Percentiles rank a stretch among this genome's conserved stretches.
Conservation (phyloP, 2,113 vertebrate genomes). For the Gobio gobio region DNA sequence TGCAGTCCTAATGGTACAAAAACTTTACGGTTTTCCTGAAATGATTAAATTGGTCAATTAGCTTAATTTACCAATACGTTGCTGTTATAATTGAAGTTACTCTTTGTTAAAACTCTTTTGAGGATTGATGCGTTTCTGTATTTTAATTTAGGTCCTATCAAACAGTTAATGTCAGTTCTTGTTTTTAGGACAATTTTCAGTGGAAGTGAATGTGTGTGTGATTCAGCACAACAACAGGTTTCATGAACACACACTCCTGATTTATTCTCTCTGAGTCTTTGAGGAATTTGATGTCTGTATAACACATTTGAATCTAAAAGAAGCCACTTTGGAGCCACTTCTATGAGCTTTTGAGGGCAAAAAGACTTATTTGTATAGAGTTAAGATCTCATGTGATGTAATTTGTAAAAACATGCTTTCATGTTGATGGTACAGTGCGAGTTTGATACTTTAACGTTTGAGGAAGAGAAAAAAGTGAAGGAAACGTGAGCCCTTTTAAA, state of each 20-base stretch:
- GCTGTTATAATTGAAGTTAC: neutral
- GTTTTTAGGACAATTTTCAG: slow-evolving; percentile 23
- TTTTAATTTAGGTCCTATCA: neutral
- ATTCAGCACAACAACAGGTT: neutral
- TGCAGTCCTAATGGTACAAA: slow-evolving; percentile 35
- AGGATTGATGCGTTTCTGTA: slow-evolving; percentile 6
- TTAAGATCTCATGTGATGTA: slow-evolving; percentile 24
- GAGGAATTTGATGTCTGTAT: slow-evolving; percentile 24
- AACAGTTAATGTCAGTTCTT: slow-evolving; percentile 18
- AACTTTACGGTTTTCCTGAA: neutral
- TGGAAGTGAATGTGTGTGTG: neutral
- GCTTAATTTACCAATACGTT: neutral
- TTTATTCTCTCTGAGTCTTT: neutral
- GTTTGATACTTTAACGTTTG: slow-evolving; percentile 29
- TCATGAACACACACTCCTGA: slow-evolving; percentile 1
- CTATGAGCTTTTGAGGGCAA: neutral
- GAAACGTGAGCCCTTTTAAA: slow-evolving; percentile 33
- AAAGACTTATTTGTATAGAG: slow-evolving; percentile 4
- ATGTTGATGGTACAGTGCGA: slow-evolving; percentile 1
- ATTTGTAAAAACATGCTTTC: slow-evolving; percentile 8
- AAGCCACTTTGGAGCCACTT: slow-evolving; percentile 14
- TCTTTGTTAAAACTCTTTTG: neutral
- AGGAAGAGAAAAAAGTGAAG: slow-evolving; percentile 1
- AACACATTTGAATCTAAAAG: slow-evolving; percentile 2
- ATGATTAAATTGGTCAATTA: neutral